Conservation (phyloP, 2,113 vertebrate species). For the Onychostoma macrolepis region DNA sequence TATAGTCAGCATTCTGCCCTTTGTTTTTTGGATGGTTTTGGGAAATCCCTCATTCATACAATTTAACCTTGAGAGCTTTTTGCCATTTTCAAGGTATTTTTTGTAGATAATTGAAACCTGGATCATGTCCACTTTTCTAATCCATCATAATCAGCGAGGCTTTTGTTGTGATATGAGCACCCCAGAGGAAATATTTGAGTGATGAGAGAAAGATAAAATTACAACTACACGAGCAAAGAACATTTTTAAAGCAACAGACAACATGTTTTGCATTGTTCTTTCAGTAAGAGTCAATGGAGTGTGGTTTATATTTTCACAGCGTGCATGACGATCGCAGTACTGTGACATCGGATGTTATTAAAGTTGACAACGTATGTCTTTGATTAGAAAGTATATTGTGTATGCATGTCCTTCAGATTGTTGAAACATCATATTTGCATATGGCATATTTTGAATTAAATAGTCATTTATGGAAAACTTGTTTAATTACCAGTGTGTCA, state of each 20-base stretch:
- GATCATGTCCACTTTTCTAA: conserved; percentile 4
- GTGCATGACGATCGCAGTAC: neutral
- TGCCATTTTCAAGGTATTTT: neutral
- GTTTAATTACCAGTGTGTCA: conserved; percentile 39
- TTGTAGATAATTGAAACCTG: conserved; percentile 15
- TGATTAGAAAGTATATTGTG: neutral
- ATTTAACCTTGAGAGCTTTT: conserved; percentile 30
- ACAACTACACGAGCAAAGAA: neutral
- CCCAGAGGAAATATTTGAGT: neutral
- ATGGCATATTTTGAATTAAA: conserved; percentile 13
- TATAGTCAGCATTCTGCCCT: neutral
- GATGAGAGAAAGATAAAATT: conserved; percentile 4
- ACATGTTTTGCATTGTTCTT: neutral
- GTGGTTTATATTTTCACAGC: neutral
- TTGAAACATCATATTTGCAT: conserved; percentile 33
- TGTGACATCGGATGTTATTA: neutral
- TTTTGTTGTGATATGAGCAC: neutral
- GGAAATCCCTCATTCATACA: neutral
- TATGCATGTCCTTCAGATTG: neutral
- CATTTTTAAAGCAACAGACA: neutral
- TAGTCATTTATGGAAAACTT: conserved; percentile 35
- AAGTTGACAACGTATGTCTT: neutral
- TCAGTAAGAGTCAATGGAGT: neutral
- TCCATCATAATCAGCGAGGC: conserved; percentile 7
- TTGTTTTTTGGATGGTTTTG: conserved; percentile 13